Percentiles rank a stretch among this genome's conserved stretches.
Evolutionary conservation across 2,113 vertebrate genomes (phyloP).

Genomic region (Oryctolagus cuniculus): mOryCun1.1 NC_091451.1:26350001-26350500

Average conservation of each 20-base stretch:
- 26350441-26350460: conserved; percentile 21
- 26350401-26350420: conserved; percentile 47
- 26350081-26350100: background rate
- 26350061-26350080: background rate
- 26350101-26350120: background rate
- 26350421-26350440: conserved; percentile 42
- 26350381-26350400: background rate
- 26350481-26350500: conserved; percentile 71
- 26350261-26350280: background rate
- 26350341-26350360: conserved; percentile 34
- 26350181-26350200: conserved; percentile 22
- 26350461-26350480: conserved; percentile 23
- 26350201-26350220: conserved; percentile 45
- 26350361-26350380: background rate
- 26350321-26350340: background rate
- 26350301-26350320: background rate
- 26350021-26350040: background rate
- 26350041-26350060: background rate
- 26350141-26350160: conserved; percentile 36
- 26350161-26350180: conserved; percentile 8
- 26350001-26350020: background rate
- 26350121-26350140: background rate
- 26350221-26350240: background rate
- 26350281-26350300: background rate
- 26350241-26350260: conserved; percentile 30